Conservation (phyloP, 2,888 invertebrate species). For the Thymelicus acteon region DNA sequence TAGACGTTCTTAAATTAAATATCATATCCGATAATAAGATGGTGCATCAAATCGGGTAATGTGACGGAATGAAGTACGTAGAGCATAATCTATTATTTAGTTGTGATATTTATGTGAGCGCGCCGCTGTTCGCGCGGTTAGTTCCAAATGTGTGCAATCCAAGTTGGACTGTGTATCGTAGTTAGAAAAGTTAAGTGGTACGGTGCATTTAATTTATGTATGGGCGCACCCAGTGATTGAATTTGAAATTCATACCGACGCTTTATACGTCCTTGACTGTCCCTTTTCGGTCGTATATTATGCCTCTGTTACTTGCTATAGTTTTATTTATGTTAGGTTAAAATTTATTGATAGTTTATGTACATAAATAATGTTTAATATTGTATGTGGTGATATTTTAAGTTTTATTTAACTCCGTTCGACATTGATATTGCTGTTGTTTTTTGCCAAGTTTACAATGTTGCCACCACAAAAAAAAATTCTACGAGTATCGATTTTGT, state of each 20-base stretch:
- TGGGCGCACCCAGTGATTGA: conserved; percentile 52
- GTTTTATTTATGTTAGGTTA: conserved; percentile 36
- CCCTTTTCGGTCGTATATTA: conserved; percentile 35
- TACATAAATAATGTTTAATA: conserved; percentile 29
- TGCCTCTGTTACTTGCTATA: conserved; percentile 32
- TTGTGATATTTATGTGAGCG: conserved; percentile 74
- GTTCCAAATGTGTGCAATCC: conserved; percentile 76
- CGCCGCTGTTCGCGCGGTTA: conserved; percentile 56
- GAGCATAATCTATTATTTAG: conserved; percentile 72
- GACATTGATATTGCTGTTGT: conserved; percentile 13
- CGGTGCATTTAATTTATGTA: conserved; percentile 80
- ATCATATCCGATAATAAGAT: conserved; percentile 77
- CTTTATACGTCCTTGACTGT: conserved; percentile 39
- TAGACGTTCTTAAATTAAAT: conserved; percentile 61
- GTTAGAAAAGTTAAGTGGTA: conserved; percentile 79
- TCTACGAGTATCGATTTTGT: conserved; percentile 24
- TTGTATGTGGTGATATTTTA: conserved; percentile 22
- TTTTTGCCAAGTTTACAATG: conserved; percentile 18
- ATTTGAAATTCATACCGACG: conserved; percentile 54
- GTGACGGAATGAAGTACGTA: conserved; percentile 61
- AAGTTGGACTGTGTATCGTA: conserved; percentile 74
- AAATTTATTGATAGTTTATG: conserved; percentile 31
- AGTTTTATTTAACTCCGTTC: conserved; percentile 13
- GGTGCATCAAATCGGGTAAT: conserved; percentile 63
- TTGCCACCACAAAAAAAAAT: conserved; percentile 23